Percentiles rank a stretch among this genome's conserved stretches.
These are phyloP conservation scores for Neosilurus mollespiculum DNA, from an alignment of 2,797 vertebrate species.

Conservation along the genomic window DNA sequence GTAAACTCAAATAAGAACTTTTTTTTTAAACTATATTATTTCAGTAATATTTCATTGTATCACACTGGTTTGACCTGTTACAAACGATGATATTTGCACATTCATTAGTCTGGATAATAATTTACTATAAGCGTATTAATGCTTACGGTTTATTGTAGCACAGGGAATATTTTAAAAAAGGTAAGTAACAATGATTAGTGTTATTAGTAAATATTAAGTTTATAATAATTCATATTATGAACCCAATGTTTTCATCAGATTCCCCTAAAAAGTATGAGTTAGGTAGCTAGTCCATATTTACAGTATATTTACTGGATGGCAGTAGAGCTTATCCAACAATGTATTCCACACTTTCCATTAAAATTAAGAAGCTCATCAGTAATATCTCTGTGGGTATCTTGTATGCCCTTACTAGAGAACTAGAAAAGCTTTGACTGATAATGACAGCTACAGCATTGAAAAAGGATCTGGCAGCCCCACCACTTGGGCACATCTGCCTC, in stretches of 20 bases:
- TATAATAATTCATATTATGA: too few relatives aligned
- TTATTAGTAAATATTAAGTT: too few relatives aligned
- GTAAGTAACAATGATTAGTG: too few relatives aligned
- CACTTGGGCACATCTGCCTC: conserved; percentile 30
- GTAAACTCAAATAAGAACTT: not conserved
- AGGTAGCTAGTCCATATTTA: not conserved
- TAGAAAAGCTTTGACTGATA: conserved; percentile 23
- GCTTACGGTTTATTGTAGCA: too few relatives aligned
- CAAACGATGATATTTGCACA: not conserved
- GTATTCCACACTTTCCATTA: not conserved
- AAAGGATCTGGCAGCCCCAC: conserved; percentile 25
- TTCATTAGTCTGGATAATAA: not conserved
- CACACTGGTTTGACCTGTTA: not conserved
- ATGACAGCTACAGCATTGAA: conserved; percentile 28
- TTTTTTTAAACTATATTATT: not conserved
- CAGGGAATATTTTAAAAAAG: too few relatives aligned
- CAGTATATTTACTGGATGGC: not conserved
- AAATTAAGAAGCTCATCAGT: conserved; percentile 1
- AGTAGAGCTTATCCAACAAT: not conserved
- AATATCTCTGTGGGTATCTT: conserved; percentile 13
- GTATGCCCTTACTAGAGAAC: conserved; percentile 9
- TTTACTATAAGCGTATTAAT: not conserved
- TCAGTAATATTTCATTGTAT: not conserved
- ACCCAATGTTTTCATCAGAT: not conserved
- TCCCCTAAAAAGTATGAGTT: not conserved